Evolutionary conservation across 2,888 invertebrate genomes (phyloP).

Genomic region (Plebejus anna): DNA sequence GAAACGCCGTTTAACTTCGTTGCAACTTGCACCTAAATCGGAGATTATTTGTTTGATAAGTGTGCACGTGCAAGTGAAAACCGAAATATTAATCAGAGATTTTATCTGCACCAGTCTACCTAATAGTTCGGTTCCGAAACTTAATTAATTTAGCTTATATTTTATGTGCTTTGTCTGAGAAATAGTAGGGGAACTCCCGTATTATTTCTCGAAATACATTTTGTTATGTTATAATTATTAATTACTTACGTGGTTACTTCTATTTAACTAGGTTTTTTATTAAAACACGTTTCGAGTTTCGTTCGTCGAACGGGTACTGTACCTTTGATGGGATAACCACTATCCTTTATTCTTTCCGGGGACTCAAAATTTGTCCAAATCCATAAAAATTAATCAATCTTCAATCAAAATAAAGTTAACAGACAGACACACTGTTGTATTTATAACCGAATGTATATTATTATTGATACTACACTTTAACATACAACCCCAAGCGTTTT

Average conservation of each 20-base stretch:
- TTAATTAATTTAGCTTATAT: conserved; percentile 16
- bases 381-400: too few species aligned
- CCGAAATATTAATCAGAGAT: conserved; percentile 7
- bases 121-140: neutral
- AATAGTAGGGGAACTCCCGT: neutral
- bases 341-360: too few species aligned
- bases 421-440: too few species aligned
- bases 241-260: too few species aligned
- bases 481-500: neutral
- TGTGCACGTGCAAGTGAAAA: conserved; percentile 15
- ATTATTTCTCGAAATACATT: neutral
- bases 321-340: too few species aligned
- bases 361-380: too few species aligned
- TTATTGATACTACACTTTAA: neutral
- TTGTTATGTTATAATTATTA: neutral
- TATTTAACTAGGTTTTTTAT: neutral
- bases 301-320: neutral
- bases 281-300: neutral
- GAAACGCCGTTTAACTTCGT: neutral
- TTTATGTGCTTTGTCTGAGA: neutral
- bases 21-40: neutral
- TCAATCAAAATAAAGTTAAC: too few species aligned
- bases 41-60: conserved; percentile 10
- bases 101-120: neutral
- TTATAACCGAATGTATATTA: too few species aligned